Base-by-base conservation (phyloP, 2,797 vertebrate genomes). In the Prunella strophiata region DNA sequence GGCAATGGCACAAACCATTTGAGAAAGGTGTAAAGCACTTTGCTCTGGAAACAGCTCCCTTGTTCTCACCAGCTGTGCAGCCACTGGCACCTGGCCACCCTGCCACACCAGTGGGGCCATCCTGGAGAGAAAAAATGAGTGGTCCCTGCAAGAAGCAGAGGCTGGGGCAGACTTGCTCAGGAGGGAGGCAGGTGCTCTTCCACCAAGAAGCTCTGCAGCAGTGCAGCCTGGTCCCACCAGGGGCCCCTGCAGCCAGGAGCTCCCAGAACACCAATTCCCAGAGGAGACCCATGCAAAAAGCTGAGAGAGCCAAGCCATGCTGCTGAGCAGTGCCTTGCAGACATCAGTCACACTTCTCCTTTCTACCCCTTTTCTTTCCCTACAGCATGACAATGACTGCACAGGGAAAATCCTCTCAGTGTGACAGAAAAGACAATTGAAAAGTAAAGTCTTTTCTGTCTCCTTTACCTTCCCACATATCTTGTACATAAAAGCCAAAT, bases 401-500 rank as follows among this genome's bases (percentile, higher is more conserved):
- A 5, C 4, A 6, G 1, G 30, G 13, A 71, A 29, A 78, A 52
- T 87, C 38, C 55, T 79, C 65, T 62, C 8, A 5, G 50, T 62
- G 20, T 76, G 62, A 76, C 48, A 83, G 84, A 89, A 94, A 95
- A 89, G 4, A 58, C 78, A 63, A 67, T 4, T 62, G 65, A 89
- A 91, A 93, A 85, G 77, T 16, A 38, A 83, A 85, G 62, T 47
- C 52, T 79, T 71, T 94, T 61, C 71, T 79, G 34, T 73, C 80
- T 78, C 67, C 66, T 92, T 75, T 73, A 89, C 83, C 73, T 94
- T 91, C 83, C 67, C 55, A 87, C 43, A n/a, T 61, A 75, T 48
- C 88, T 93, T 86, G 50, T 42, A 50, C 63, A 74, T 88, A 91
- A 94, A 95, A 94, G 76, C 19, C 55, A 85, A 89, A 75, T 92